A percentile compares a stretch with the other conserved stretches of the same genome.
phyloP scores from a whole-genome alignment of 2,113 vertebrate genomes.

The Nestor notabilis region DNA sequence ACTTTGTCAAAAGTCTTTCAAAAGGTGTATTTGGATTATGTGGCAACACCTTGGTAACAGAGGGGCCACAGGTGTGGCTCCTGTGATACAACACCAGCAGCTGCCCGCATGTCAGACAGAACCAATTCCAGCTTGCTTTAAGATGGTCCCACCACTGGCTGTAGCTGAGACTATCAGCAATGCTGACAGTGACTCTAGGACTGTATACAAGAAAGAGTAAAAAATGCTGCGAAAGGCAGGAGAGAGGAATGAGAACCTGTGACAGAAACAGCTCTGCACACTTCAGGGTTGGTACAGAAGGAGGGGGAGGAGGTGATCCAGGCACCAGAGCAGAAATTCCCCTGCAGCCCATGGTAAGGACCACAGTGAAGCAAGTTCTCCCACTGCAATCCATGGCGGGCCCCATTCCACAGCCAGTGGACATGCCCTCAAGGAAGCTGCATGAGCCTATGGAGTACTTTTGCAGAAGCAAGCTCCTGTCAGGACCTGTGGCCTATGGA shows the following conservation, averaged over 20 bases:
- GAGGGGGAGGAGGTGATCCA: rapidly evolving
- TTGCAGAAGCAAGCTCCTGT: background rate
- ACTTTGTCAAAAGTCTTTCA: background rate
- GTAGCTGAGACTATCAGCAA: background rate
- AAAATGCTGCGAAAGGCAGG: background rate
- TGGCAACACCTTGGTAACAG: background rate
- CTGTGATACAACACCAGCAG: background rate
- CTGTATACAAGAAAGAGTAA: rapidly evolving
- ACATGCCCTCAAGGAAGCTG: background rate
- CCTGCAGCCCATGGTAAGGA: background rate
- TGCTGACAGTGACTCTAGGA: background rate
- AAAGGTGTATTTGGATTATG: background rate
- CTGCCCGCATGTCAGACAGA: background rate
- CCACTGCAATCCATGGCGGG: background rate
- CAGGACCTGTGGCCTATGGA: background rate
- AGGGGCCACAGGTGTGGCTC: background rate
- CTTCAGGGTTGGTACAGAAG: background rate
- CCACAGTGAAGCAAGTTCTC: background rate
- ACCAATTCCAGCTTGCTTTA: background rate
- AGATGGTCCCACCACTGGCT: rapidly evolving
- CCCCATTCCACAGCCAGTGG: background rate
- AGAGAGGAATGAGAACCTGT: background rate
- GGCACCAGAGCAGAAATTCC: background rate
- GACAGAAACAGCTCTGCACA: background rate
- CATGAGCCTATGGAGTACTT: background rate